These are phyloP conservation scores for Philereme transversata DNA, from an alignment of 2,888 invertebrate genomes.

Conservation along the genomic window DNA sequence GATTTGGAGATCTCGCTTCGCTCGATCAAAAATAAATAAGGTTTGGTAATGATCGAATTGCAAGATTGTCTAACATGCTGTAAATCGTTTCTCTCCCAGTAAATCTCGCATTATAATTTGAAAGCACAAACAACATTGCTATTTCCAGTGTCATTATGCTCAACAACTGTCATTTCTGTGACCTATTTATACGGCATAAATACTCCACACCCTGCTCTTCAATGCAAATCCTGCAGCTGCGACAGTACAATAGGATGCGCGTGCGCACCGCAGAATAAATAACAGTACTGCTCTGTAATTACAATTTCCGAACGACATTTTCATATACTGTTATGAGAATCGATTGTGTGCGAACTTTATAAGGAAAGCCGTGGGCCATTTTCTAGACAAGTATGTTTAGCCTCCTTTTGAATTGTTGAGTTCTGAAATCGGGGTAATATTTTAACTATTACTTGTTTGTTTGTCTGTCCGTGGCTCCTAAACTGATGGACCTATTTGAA, in stretches of 20 bases:
- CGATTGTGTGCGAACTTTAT: conserved; percentile 18
- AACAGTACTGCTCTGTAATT: conserved; percentile 27
- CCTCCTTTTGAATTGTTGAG: no score
- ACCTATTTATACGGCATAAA: conserved; percentile 41
- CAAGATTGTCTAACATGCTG: background rate
- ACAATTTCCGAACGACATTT: conserved; percentile 40
- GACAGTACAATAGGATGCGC: conserved; percentile 50
- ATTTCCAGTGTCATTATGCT: conserved; percentile 22
- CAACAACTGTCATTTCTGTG: conserved; percentile 38
- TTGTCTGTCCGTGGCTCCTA: no score
- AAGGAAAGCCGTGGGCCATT: background rate
- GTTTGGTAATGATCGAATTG: no score
- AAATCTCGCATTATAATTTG: background rate
- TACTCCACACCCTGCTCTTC: conserved; percentile 42
- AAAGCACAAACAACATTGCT: conserved; percentile 5
- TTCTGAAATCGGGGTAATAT: no score
- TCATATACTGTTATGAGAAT: conserved; percentile 44
- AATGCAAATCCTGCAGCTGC: conserved; percentile 47
- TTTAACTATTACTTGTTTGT: no score
- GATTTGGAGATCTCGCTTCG: no score
- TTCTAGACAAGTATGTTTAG: conserved; percentile 9
- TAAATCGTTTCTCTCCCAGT: background rate
- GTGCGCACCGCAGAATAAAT: conserved; percentile 26
- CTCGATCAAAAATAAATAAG: no score
- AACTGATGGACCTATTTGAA: no score